Evolutionary conservation across 2,113 vertebrate genomes (phyloP), one percentile per base, ranked within the genome.

Genomic region (Chionis minor): DNA sequence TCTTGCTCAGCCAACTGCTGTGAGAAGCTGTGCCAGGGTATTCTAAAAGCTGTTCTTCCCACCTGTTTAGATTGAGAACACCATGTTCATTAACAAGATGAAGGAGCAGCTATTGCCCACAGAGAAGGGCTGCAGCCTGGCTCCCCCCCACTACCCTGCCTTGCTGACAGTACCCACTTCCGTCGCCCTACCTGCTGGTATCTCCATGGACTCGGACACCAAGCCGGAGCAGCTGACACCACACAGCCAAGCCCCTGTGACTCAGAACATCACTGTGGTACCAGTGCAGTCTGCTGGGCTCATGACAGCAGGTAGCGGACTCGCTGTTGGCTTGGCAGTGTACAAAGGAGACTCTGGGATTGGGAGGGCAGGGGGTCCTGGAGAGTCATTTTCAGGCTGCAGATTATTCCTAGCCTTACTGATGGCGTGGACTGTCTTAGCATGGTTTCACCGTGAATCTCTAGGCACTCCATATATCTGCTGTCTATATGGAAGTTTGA

Each of bases 11-110:
- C 71, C 83, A 80, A 22, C 51, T 59, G 40, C 82, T 81, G 79
- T 77, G 69, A 72, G 79, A 42, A 44, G 32, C 67, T 69, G 52
- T 71, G 24, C 24, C 33, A 8, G 27, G 8, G 10, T 71, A 4
- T 95, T 61, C 88, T 96, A 45, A 95, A 94, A 88, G 27, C 58
- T 67, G 8, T 89, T 73, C 82, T 77, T 71, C 45, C 8, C 28
- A 59, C 49, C 42, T 11, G 2, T 95, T 59, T 97, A 99, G 99
- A 99, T 99, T 78, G 99, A 99, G 92, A 99, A 99, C 97, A 99
- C 99, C 74, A 99, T 99, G 99, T 99, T 99, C 97, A 98, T 99
- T 96, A 99, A 99, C 98, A 99, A 99, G 97, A 98, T 99, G 98
- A 99, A 99, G 96, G 99, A 99, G 96, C 99, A 99, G 92, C 98